A percentile compares a stretch with the other conserved stretches of the same genome.
phyloP scores from a whole-genome alignment of 2,797 vertebrate species.

The Sebastolobus alascanus region DNA sequence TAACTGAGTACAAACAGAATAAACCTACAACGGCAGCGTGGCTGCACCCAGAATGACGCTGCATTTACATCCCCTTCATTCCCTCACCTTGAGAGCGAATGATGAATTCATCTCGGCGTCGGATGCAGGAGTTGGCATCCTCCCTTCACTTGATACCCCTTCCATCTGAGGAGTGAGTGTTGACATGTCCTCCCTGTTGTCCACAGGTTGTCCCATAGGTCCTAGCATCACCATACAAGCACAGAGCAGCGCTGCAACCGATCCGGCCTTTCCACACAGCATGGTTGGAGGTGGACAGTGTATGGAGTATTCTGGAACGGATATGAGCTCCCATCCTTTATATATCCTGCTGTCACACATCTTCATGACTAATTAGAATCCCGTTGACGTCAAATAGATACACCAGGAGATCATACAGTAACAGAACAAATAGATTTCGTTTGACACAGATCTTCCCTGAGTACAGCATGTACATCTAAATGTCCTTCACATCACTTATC shows the following conservation, averaged over 20 bases:
- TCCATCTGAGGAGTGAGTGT: not conserved
- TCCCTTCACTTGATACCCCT: not conserved
- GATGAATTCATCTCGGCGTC: not conserved
- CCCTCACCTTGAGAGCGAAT: not conserved
- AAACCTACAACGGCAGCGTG: not conserved
- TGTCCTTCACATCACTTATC: not conserved
- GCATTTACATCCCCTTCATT: not conserved
- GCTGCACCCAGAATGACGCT: no score
- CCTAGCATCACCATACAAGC: not conserved
- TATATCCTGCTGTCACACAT: not conserved
- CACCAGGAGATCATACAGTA: not conserved
- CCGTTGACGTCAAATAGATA: not conserved
- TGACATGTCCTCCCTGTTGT: not conserved
- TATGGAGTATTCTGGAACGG: not conserved
- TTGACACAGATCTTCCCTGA: not conserved
- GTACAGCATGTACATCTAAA: not conserved
- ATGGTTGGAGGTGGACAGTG: constrained; percentile 12
- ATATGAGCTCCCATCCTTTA: not conserved
- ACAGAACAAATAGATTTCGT: not conserved
- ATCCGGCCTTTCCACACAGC: not conserved
- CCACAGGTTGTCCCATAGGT: constrained; percentile 1
- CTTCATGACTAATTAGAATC: not conserved
- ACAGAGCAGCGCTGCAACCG: not conserved
- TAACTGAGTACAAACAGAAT: not conserved
- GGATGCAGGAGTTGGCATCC: not conserved